Conservation (phyloP, 2,113 vertebrate genomes). For the Oryzias woworae region DNA sequence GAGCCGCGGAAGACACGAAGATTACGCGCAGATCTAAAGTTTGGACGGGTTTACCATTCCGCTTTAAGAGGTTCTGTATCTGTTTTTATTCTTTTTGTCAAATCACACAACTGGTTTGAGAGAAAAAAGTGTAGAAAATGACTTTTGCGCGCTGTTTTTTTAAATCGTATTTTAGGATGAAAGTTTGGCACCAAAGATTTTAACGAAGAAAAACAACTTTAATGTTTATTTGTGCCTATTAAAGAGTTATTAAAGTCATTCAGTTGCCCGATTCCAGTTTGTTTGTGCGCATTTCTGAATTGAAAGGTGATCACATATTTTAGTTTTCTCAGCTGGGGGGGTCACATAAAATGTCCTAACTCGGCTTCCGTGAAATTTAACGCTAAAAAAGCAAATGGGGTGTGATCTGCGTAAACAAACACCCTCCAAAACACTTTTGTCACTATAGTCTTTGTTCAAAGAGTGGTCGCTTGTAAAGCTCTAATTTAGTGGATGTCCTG, state of each 20-base stretch:
- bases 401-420: not conserved
- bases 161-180: too few species aligned
- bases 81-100: not conserved
- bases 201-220: too few species aligned
- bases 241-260: too few species aligned
- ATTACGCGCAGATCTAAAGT: conserved; percentile 9
- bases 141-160: too few species aligned
- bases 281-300: not conserved
- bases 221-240: too few species aligned
- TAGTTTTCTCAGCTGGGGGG: too few species aligned
- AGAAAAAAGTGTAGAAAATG: too few species aligned
- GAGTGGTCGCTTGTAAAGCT: conserved; percentile 4
- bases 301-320: too few species aligned
- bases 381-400: conserved; percentile 10
- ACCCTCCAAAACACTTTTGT: not conserved
- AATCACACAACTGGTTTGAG: too few species aligned
- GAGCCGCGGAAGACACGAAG: conserved; percentile 15
- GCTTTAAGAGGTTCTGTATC: conserved; percentile 29
- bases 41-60: not conserved
- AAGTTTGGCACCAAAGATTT: too few species aligned
- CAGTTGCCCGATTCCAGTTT: too few species aligned
- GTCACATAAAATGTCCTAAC: not conserved
- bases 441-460: not conserved
- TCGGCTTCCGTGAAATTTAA: not conserved
- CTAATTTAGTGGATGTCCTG: conserved; percentile 18